Base-by-base conservation (phyloP, 2,113 vertebrate genomes). In the Aldabrachelys gigantea region DNA sequence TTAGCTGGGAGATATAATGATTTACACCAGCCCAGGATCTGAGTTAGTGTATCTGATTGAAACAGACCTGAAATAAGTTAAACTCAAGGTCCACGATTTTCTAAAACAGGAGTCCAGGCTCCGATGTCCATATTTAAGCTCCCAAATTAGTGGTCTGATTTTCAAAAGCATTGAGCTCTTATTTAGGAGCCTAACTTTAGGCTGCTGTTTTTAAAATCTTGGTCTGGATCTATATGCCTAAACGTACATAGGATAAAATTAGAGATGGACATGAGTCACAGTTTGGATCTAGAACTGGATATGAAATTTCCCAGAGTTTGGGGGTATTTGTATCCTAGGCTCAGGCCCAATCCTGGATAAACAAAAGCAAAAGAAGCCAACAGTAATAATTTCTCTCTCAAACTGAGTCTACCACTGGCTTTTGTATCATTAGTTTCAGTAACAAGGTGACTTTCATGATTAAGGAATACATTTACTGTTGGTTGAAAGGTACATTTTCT, bases 341-440 rank as follows among this genome's bases (percentile, higher is more conserved):
- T 89, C 9, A 0, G 16, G 69, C 41, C 9, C 80, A 84, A 53
- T 59, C 89, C 76, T 69, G 75, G 5, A 21, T 52, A 80, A 92
- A 3, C 47, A 52, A 90, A 89, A 17, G 14, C 41, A 53, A 89
- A 78, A n/a, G 38, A 92, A 69, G 4, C 56, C 8, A 85, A 47
- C 47, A 72, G 41, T 19, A 22, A 19, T 79, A 41, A 13, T 56
- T 79, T 31, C 62, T 80, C 87, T 89, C 92, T 82, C 88, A 65
- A 92, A 93, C 94, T 47, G 38, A 92, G 96, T 83, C 94, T 49
- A 93, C 93, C 96, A 97, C 95, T 95, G 95, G 97, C 95, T 93
- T 96, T 0, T 94, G 92, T 57, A 92, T 93, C 50, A 97, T 97
- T 97, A 96, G 95, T 97, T 90, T 94, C 95, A 75, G 76, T 83